Evolutionary conservation across 2,888 invertebrate genomes (phyloP).

Genomic region (Clunio marinus): DNA sequence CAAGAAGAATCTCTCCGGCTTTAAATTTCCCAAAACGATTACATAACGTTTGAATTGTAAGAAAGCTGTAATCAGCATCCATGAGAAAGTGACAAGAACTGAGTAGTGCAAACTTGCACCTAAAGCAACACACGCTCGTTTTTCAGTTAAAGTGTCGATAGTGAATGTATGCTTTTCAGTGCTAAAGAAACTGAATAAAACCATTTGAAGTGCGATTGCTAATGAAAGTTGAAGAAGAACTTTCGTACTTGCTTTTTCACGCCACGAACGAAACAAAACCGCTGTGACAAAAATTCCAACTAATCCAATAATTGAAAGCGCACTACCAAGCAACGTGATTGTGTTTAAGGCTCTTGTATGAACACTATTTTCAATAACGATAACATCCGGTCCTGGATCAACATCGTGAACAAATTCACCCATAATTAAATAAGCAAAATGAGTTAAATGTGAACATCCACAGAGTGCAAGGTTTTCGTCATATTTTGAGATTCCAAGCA

Average conservation of each 20-base stretch:
- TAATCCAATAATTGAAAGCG: slow-evolving; percentile 56
- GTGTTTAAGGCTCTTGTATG: slow-evolving; percentile 55
- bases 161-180: slow-evolving; percentile 45
- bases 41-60: slow-evolving; percentile 67
- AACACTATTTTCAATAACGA: slow-evolving; percentile 44
- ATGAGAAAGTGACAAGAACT: slow-evolving; percentile 63
- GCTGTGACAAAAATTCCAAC: slow-evolving; percentile 59
- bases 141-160: slow-evolving; percentile 45
- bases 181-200: slow-evolving; percentile 49
- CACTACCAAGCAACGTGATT: slow-evolving; percentile 58
- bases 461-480: slow-evolving; percentile 50
- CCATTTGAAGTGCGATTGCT: slow-evolving; percentile 59
- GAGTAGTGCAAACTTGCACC: slow-evolving; percentile 64
- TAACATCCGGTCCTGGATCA: slow-evolving; percentile 43
- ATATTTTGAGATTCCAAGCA: slow-evolving; percentile 46
- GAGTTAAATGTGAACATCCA: slow-evolving; percentile 58
- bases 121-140: slow-evolving; percentile 55
- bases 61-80: slow-evolving; percentile 68
- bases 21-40: slow-evolving; percentile 57
- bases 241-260: slow-evolving; percentile 61
- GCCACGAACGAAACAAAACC: slow-evolving; percentile 57
- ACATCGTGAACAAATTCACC: slow-evolving; percentile 45
- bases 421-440: slow-evolving; percentile 57
- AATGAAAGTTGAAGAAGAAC: slow-evolving; percentile 61
- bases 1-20: slow-evolving; percentile 59